A percentile compares a stretch with the other conserved stretches of the same genome.
phyloP scores from a whole-genome alignment of 2,113 vertebrate species.

The Stegastes partitus region DNA sequence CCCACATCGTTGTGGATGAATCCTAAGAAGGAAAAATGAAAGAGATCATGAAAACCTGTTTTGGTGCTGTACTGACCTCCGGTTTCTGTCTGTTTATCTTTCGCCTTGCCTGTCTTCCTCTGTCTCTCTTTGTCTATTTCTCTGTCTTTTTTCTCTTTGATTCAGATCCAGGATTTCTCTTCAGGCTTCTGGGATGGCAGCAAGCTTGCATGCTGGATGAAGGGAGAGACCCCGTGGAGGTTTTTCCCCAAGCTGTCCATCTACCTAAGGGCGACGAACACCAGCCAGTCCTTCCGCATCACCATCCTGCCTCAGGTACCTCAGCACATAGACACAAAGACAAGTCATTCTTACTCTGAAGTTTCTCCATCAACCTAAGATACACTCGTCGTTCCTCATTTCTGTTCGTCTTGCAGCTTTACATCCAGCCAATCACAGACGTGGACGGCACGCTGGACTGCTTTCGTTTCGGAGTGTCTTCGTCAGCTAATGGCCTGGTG shows the following conservation, averaged over 20 bases:
- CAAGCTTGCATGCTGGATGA: constrained; percentile 95
- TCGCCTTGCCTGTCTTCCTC: constrained; percentile 1
- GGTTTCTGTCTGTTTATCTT: constrained; percentile 28
- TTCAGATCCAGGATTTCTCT: constrained; percentile 92
- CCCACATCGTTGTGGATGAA: constrained; percentile 34
- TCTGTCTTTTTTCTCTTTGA: neutral
- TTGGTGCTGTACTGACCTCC: constrained; percentile 49
- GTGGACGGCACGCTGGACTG: constrained; percentile 88
- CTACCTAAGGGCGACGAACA: constrained; percentile 92
- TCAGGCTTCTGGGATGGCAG: constrained; percentile 94
- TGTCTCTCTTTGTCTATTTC: constrained; percentile 10
- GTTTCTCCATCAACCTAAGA: neutral
- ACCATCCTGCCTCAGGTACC: constrained; percentile 95
- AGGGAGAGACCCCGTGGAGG: constrained; percentile 90
- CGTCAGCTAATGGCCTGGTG: constrained; percentile 90
- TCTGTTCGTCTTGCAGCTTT: constrained; percentile 85
- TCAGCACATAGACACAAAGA: constrained; percentile 8
- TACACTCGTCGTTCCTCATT: neutral
- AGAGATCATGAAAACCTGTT: constrained; percentile 39
- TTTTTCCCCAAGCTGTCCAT: constrained; percentile 97
- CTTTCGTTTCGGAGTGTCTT: constrained; percentile 93
- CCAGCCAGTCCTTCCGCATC: constrained; percentile 93
- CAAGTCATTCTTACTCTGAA: neutral
- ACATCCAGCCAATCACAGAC: constrained; percentile 91
- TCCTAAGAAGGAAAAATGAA: constrained; percentile 50